These are phyloP conservation scores for Philhelius pedissequus DNA, from an alignment of 2,888 invertebrate species.

Conservation along the genomic window DNA sequence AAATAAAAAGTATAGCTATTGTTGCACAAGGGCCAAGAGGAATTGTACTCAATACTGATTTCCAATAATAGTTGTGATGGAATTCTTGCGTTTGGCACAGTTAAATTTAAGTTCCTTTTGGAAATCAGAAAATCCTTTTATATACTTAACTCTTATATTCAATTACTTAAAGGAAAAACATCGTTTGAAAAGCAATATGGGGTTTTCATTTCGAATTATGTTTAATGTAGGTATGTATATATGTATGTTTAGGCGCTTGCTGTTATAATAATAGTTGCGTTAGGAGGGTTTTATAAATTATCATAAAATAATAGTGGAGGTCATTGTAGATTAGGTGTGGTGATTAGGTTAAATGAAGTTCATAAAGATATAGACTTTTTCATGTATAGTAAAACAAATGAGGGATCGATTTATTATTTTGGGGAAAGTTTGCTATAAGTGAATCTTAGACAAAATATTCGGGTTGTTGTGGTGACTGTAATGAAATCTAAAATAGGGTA, in stretches of 20 bases:
- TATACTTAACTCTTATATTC: slow-evolving; percentile 25
- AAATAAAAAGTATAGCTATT: slow-evolving; percentile 45
- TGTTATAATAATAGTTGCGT: not conserved
- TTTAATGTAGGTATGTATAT: slow-evolving; percentile 26
- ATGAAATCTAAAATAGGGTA: too few relatives aligned
- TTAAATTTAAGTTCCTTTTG: slow-evolving; percentile 51
- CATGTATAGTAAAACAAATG: too few relatives aligned
- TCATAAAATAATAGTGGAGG: too few relatives aligned
- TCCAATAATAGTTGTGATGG: slow-evolving; percentile 17
- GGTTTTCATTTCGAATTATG: slow-evolving; percentile 24
- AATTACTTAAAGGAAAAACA: slow-evolving; percentile 64
- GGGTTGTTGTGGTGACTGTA: too few relatives aligned
- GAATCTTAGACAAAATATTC: too few relatives aligned
- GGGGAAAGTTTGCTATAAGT: too few relatives aligned
- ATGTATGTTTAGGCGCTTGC: not conserved
- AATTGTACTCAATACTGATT: slow-evolving; percentile 39
- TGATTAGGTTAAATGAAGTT: too few relatives aligned
- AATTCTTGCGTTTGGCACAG: slow-evolving; percentile 39
- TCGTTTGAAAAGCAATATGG: slow-evolving; percentile 39
- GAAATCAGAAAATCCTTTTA: slow-evolving; percentile 54
- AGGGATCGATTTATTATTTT: too few relatives aligned
- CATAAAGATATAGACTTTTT: too few relatives aligned
- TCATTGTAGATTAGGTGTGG: too few relatives aligned
- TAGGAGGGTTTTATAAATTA: slow-evolving; percentile 8
- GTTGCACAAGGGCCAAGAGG: not conserved